Base-by-base conservation (phyloP, 2,888 invertebrate species). In the Sympetrum striolatum region DNA sequence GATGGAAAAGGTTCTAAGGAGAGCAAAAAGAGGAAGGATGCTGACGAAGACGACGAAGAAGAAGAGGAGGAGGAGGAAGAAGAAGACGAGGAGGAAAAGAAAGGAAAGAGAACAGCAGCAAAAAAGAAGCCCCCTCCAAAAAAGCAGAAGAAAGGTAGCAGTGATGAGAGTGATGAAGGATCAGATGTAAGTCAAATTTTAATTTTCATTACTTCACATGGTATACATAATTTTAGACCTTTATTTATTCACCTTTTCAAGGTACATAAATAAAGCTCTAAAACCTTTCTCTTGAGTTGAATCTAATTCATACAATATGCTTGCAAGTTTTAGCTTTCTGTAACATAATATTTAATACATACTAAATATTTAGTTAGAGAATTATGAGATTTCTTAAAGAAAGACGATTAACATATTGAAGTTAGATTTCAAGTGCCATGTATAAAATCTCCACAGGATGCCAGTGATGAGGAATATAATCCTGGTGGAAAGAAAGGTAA, bases 391-490 rank as follows among this genome's bases (percentile, higher is more conserved):
- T n/a, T n/a, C n/a, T n/a, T n/a, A n/a, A n/a, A n/a, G n/a, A n/a
- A n/a, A n/a, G n/a, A n/a, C n/a, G n/a, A n/a, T n/a, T n/a, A n/a
- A n/a, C n/a, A n/a, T n/a, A n/a, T n/a, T n/a, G n/a, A n/a, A n/a
- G n/a, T n/a, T 53, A 18, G 18, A 18, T 53, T 53, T 2, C 1
- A 53, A 53, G 18, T 18, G 18, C 18, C 4, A 18, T 53, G 18
- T 18, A 18, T 3, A 18, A 53, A 18, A 14, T 53, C 2, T 53
- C 5, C 5, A n/a, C 80, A 64, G 58, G 93, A 93, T 91, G 94
- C 93, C 3, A 95, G 95, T 91, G 96, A 96, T 91, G 96, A 95
- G 91, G 95, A 96, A 91, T 96, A 96, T 92, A 95, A 95, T 90
- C 95, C 95, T 22, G 92, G 73, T 90, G 95, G 95, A 92, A 95